A percentile compares a stretch with the other conserved stretches of the same genome.
Evolutionary conservation across 2,888 invertebrate species (phyloP).

Genomic region (Gastracanthus pulcherrimus): DNA sequence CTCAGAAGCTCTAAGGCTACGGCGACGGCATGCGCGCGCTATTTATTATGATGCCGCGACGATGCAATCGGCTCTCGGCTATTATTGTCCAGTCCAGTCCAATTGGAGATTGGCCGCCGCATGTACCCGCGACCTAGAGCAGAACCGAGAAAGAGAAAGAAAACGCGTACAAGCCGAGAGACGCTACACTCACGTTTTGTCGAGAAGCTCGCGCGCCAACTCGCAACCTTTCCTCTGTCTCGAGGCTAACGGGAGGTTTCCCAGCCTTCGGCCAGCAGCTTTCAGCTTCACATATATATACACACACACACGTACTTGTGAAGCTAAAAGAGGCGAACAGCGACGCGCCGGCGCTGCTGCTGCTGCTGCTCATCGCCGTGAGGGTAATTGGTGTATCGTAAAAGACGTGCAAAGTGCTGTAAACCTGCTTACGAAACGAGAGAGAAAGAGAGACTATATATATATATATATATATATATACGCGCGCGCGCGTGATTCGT

Average conservation of each 20-base stretch:
- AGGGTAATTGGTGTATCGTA: constrained; percentile 57
- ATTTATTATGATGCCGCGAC: constrained; percentile 52
- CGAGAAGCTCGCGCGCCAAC: not conserved
- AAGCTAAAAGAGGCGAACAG: constrained; percentile 21
- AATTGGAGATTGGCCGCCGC: constrained; percentile 1
- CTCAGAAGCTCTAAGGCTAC: no score
- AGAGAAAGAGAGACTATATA: constrained; percentile 19
- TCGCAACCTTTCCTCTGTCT: not conserved
- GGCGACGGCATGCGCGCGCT: not conserved
- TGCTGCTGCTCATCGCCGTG: constrained; percentile 45
- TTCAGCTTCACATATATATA: not conserved
- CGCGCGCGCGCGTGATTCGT: constrained; percentile 28
- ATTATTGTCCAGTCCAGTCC: constrained; percentile 49
- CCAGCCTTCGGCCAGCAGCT: constrained; percentile 37
- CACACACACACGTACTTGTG: not conserved
- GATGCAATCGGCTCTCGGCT: constrained; percentile 43
- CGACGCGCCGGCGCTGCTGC: constrained; percentile 39
- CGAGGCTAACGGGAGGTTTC: constrained; percentile 50
- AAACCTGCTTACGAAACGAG: constrained; percentile 55
- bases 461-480: not conserved
- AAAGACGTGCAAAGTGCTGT: constrained; percentile 59
- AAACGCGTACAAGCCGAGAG: not conserved
- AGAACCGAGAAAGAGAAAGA: not conserved
- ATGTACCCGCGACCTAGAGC: no score
- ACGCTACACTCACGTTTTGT: not conserved